Conservation (phyloP, 2,113 vertebrate species). For the Sturnus vulgaris region DNA sequence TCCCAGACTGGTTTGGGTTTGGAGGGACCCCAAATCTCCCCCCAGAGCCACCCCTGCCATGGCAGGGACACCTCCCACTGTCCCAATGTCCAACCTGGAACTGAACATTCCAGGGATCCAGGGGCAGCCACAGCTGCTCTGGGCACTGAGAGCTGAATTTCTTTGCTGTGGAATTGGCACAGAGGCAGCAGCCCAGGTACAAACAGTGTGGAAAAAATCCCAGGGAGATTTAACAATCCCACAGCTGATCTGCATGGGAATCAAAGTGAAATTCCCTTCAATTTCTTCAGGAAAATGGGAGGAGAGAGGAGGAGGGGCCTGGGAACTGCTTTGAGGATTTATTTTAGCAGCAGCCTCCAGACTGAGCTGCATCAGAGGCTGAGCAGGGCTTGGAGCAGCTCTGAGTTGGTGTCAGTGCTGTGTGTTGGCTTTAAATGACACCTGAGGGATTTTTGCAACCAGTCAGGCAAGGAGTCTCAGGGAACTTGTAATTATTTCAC, state of each 20-base stretch:
- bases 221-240: background rate
- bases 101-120: background rate
- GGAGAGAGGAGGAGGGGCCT: background rate
- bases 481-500: background rate
- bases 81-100: background rate
- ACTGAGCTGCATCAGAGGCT: background rate
- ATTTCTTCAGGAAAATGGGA: background rate
- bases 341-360: background rate
- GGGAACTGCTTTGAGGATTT: background rate
- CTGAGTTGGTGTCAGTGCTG: background rate
- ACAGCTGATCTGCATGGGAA: background rate
- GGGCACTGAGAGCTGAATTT: background rate
- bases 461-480: background rate
- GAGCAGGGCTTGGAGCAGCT: background rate
- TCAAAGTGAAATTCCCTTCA: background rate
- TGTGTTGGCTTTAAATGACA: background rate
- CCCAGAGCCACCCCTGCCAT: background rate
- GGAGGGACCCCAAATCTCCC: rapidly evolving
- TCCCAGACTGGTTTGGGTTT: background rate
- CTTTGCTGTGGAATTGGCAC: background rate
- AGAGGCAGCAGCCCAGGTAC: background rate
- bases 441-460: background rate
- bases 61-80: background rate
- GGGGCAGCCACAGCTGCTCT: background rate
- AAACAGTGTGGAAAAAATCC: background rate